These are phyloP conservation scores for Cercopithecus mona DNA, from an alignment of 2,113 vertebrate species.

Conservation along the genomic window DNA sequence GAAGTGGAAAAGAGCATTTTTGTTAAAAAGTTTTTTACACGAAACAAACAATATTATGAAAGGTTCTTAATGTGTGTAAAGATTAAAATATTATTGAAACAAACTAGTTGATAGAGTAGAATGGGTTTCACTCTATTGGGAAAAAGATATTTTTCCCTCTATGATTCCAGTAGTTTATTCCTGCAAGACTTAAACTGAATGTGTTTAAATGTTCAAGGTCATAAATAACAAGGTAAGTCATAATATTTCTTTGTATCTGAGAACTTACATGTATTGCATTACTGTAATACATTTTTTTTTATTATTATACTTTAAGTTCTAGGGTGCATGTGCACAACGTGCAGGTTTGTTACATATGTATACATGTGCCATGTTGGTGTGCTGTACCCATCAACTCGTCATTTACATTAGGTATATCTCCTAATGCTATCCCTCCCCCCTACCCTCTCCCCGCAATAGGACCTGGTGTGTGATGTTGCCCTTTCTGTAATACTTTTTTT, in stretches of 20 bases:
- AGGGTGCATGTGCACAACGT: no score
- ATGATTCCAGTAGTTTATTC: slow-evolving; percentile 34
- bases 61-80: slow-evolving; percentile 56
- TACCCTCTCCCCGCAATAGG: no score
- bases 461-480: no score
- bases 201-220: slow-evolving; percentile 13
- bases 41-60: slow-evolving; percentile 61
- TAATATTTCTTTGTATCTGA: not conserved
- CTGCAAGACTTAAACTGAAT: slow-evolving; percentile 22
- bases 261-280: not conserved
- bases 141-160: not conserved
- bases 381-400: no score
- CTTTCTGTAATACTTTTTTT: not conserved
- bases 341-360: no score
- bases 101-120: not conserved
- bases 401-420: no score
- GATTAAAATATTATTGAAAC: slow-evolving; percentile 2
- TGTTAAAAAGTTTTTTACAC: slow-evolving; percentile 29
- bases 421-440: no score
- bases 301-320: no score
- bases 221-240: slow-evolving; percentile 25
- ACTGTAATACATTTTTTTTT: not conserved
- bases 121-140: not conserved
- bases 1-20: slow-evolving; percentile 15
- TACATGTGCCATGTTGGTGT: no score